A percentile compares a stretch with the other conserved stretches of the same genome.
These are phyloP conservation scores for Silurus lanzhouensis DNA, from an alignment of 2,797 vertebrate species.

Conservation along the genomic window DNA sequence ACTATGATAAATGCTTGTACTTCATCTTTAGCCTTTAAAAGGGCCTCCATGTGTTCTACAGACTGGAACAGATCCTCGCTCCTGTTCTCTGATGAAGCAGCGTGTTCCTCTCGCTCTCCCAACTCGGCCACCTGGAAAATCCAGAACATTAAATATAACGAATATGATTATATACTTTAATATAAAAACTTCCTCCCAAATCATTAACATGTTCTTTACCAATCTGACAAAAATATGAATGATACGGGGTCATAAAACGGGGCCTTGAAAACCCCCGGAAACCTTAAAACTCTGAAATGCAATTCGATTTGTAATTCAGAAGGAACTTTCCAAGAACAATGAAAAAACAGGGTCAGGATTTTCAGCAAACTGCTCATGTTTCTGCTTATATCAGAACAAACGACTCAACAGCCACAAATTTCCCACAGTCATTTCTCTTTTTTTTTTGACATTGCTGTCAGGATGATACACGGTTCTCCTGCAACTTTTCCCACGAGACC, in stretches of 20 bases:
- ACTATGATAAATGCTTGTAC: constrained; percentile 61
- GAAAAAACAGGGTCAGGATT: constrained; percentile 30
- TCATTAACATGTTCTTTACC: neutral
- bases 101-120: constrained; percentile 78
- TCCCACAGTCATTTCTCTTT: constrained; percentile 57
- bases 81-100: constrained; percentile 67
- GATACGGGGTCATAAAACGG: too few relatives aligned
- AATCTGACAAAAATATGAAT: neutral
- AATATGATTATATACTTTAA: too few relatives aligned
- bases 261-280: too few relatives aligned
- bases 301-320: constrained; percentile 4
- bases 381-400: constrained; percentile 42
- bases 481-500: constrained; percentile 66
- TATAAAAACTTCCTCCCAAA: neutral
- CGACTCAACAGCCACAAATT: constrained; percentile 44
- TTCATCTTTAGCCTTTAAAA: constrained; percentile 89
- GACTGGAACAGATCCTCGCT: constrained; percentile 79
- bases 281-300: neutral
- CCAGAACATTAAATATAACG: neutral
- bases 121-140: constrained; percentile 85
- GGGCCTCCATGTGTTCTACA: constrained; percentile 84
- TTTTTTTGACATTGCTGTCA: constrained; percentile 58
- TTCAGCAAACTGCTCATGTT: constrained; percentile 39
- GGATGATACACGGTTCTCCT: constrained; percentile 61
- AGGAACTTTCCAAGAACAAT: neutral